phyloP scores from a whole-genome alignment of 2,113 vertebrate species.

The Periophthalmodon schlosseri region DNA sequence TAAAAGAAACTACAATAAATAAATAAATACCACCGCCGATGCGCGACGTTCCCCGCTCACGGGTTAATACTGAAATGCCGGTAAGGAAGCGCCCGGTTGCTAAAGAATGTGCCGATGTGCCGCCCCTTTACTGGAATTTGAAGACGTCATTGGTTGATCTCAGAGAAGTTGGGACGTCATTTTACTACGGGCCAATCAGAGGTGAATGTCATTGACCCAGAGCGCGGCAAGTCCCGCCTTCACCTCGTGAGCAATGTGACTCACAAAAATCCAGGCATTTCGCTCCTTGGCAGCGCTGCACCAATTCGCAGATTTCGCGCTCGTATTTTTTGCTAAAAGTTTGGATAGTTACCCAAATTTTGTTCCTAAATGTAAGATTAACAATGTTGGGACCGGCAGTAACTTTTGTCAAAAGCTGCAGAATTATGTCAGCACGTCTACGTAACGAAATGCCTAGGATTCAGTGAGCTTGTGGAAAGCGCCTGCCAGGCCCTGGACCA shows the following conservation, averaged over 20 bases:
- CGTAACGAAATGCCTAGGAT: not conserved
- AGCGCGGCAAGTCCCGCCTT: not conserved
- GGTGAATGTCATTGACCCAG: constrained; percentile 38
- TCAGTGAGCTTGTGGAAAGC: not conserved
- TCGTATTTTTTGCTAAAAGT: not conserved
- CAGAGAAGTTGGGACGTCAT: not conserved
- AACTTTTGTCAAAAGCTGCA: too few species aligned
- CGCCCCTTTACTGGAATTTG: constrained; percentile 43
- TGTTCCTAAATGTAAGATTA: not conserved
- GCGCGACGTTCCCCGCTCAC: fast-evolving
- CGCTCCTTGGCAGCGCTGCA: not conserved
- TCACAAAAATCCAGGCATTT: not conserved
- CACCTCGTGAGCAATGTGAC: not conserved
- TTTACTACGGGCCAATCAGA: constrained; percentile 50
- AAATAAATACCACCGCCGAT: constrained; percentile 55
- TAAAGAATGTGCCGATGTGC: constrained; percentile 27
- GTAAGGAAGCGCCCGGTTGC: constrained; percentile 47
- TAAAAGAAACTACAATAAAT: constrained; percentile 65
- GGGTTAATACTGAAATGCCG: constrained; percentile 70
- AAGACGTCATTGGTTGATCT: constrained; percentile 35
- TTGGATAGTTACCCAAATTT: not conserved
- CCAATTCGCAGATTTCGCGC: not conserved
- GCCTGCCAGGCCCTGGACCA: not conserved
- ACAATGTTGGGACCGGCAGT: not conserved
- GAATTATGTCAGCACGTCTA: too few species aligned